phyloP scores from a whole-genome alignment of 1,140 invertebrate species.

The Drosophila obscura region DNA sequence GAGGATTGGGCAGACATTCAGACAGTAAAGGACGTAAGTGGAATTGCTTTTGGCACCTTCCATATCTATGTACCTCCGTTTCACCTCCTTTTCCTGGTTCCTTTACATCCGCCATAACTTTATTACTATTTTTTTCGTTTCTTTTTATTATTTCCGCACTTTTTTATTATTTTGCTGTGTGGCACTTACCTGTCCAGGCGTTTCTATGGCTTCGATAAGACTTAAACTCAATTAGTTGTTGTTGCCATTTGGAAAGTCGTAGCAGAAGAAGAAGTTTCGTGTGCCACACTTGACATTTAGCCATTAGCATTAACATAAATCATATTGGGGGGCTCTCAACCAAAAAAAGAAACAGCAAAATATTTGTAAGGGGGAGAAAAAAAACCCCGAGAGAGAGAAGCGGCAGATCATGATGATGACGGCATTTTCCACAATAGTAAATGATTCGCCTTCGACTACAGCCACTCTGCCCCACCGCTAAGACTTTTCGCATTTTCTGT shows the following conservation, averaged over 20 bases:
- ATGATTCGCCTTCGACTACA: slow-evolving; percentile 18
- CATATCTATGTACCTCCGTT: too few relatives aligned
- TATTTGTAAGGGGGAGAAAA: background rate
- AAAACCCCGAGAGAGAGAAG: slow-evolving; percentile 1
- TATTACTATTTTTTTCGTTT: slow-evolving; percentile 7
- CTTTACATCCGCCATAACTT: background rate
- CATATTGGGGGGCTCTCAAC: slow-evolving; percentile 52
- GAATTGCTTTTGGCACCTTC: too few relatives aligned
- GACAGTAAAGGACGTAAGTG: too few relatives aligned
- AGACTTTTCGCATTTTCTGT: slow-evolving; percentile 56
- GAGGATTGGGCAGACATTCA: too few relatives aligned
- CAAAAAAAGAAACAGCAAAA: slow-evolving; percentile 60
- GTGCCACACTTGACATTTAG: slow-evolving; percentile 71
- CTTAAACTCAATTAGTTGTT: slow-evolving; percentile 40
- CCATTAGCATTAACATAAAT: slow-evolving; percentile 78
- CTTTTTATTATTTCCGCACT: slow-evolving; percentile 14
- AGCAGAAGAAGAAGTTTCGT: slow-evolving; percentile 47
- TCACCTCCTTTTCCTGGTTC: too few relatives aligned
- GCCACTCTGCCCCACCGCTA: background rate
- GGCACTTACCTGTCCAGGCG: background rate
- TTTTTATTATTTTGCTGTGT: slow-evolving; percentile 1
- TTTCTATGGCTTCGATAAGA: slow-evolving; percentile 22
- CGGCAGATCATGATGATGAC: slow-evolving; percentile 49
- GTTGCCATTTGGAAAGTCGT: slow-evolving; percentile 36
- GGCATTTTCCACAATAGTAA: slow-evolving; percentile 50